These are phyloP conservation scores for Eulacestoma nigropectus DNA, from an alignment of 2,113 vertebrate genomes.

Conservation along the genomic window DNA sequence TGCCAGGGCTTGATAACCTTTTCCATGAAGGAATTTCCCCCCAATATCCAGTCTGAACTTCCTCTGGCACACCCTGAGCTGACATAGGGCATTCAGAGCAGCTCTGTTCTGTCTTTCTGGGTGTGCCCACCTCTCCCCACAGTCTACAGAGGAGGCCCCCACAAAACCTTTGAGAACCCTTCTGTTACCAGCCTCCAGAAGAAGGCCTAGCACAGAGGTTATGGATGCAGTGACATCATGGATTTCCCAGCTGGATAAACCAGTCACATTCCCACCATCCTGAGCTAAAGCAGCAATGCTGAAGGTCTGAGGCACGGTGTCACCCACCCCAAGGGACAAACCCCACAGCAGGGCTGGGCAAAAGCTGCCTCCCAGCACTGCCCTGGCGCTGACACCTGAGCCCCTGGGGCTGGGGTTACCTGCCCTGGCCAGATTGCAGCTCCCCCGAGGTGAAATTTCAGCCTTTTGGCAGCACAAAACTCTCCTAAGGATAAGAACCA, in stretches of 20 bases:
- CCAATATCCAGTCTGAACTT: background rate
- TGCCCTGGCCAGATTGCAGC: background rate
- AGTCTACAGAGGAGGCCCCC: background rate
- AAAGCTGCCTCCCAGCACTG: background rate
- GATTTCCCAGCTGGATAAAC: background rate
- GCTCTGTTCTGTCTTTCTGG: background rate
- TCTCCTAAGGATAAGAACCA: rapidly evolving
- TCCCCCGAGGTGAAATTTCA: background rate
- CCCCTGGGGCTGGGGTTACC: background rate
- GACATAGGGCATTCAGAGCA: background rate
- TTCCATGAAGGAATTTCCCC: background rate
- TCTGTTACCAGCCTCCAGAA: background rate
- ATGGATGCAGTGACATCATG: rapidly evolving
- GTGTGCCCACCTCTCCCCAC: background rate
- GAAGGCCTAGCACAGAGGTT: too few relatives aligned
- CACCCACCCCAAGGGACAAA: background rate
- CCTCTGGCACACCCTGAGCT: background rate
- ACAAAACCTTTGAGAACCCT: rapidly evolving
- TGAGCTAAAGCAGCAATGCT: background rate
- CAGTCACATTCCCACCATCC: background rate
- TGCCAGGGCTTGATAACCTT: background rate
- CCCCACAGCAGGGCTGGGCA: rapidly evolving
- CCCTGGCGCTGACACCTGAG: background rate
- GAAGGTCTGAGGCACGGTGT: rapidly evolving
- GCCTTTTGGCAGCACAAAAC: background rate